Percentiles rank a stretch among this genome's conserved stretches.
phyloP scores from a whole-genome alignment of 2,797 vertebrate genomes.

The Vipera latastei region DNA sequence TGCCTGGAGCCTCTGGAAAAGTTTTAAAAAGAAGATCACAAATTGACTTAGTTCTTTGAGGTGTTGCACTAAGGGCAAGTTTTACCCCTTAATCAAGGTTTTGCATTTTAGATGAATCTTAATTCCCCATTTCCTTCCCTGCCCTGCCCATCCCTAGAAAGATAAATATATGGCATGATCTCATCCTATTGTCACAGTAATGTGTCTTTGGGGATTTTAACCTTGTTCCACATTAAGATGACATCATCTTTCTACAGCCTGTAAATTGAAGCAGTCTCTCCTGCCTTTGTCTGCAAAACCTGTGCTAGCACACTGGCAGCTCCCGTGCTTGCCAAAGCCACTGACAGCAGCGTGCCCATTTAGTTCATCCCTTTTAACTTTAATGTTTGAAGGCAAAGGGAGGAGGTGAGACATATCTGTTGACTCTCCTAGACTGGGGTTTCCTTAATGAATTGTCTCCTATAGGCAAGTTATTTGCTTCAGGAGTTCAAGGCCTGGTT shows the following conservation, averaged over 20 bases:
- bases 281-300: constrained; percentile 50
- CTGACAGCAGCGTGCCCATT: not conserved
- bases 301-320: not conserved
- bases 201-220: constrained; percentile 67
- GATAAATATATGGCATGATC: constrained; percentile 65
- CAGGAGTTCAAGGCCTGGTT: not conserved
- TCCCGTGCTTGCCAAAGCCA: not conserved
- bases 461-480: not conserved
- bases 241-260: constrained; percentile 58
- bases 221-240: constrained; percentile 56
- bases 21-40: not conserved
- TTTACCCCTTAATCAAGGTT: constrained; percentile 39
- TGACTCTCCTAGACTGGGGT: not conserved
- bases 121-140: constrained; percentile 39
- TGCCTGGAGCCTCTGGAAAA: not conserved
- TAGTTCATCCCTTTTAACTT: not conserved
- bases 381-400: not conserved
- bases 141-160: constrained; percentile 34
- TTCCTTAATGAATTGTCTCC: not conserved
- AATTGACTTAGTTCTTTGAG: constrained; percentile 7
- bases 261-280: constrained; percentile 57
- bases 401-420: not conserved
- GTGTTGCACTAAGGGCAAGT: constrained; percentile 21
- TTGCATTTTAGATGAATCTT: constrained; percentile 35
- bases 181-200: constrained; percentile 70